A percentile compares a stretch with the other conserved stretches of the same genome.
Evolutionary conservation across 2,888 invertebrate species (phyloP).

Genomic region (Leucoptera coffeella): DNA sequence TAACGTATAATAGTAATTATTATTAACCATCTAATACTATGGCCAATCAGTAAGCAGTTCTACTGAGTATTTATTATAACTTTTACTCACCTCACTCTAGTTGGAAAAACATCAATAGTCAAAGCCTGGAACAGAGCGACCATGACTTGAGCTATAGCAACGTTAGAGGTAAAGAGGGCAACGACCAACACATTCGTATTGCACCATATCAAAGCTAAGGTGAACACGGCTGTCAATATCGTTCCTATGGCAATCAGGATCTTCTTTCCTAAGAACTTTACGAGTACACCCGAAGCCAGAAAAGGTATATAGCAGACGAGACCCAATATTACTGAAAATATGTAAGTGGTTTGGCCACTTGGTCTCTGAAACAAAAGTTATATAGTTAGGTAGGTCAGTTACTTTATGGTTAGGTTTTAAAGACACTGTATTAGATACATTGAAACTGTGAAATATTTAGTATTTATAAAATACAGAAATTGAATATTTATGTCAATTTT

Average conservation of each 20-base stretch:
- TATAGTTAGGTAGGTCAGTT: slow-evolving; percentile 2
- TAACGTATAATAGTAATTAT: no score
- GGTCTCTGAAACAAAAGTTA: slow-evolving; percentile 14
- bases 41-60: no score
- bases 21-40: no score
- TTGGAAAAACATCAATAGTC: slow-evolving; percentile 23
- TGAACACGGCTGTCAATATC: slow-evolving; percentile 7
- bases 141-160: slow-evolving; percentile 15
- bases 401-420: no score
- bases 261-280: slow-evolving; percentile 26
- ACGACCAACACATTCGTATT: slow-evolving; percentile 16
- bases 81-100: slow-evolving; percentile 20
- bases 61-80: no score
- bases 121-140: slow-evolving; percentile 18
- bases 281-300: slow-evolving; percentile 17
- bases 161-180: slow-evolving; percentile 14
- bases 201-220: slow-evolving; percentile 15
- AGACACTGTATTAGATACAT: no score
- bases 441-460: no score
- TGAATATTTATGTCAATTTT: no score
- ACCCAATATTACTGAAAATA: slow-evolving; percentile 27
- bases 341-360: slow-evolving; percentile 26
- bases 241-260: slow-evolving; percentile 12
- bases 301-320: slow-evolving; percentile 16
- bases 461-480: no score